Conservation (phyloP, 2,113 vertebrate genomes). For the Ornithorhynchus anatinus region DNA sequence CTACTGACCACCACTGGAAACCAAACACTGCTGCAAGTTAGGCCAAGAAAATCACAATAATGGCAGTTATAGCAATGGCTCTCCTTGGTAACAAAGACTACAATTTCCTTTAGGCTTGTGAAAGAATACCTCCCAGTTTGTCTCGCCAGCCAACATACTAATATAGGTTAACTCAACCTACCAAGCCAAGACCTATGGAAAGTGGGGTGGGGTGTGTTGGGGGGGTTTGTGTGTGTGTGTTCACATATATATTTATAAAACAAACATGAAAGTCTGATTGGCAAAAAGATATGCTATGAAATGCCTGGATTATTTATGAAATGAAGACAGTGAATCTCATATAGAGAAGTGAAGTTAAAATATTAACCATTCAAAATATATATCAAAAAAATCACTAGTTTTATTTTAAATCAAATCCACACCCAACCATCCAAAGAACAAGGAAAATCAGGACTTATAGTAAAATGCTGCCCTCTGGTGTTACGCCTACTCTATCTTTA, state of each 20-base stretch:
- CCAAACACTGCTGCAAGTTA: not conserved
- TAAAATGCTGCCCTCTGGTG: conserved; percentile 92
- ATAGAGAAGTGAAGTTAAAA: not conserved
- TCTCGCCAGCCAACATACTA: not conserved
- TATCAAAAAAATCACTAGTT: not conserved
- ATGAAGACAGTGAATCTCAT: not conserved
- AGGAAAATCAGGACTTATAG: conserved; percentile 61
- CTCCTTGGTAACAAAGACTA: not conserved
- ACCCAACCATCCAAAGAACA: not conserved
- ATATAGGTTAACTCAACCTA: too few relatives aligned
- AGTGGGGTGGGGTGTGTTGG: too few relatives aligned
- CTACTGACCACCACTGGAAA: not conserved
- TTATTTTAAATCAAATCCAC: conserved; percentile 2
- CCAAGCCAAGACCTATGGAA: too few relatives aligned
- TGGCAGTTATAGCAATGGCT: not conserved
- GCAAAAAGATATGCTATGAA: too few relatives aligned
- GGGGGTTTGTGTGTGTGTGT: too few relatives aligned
- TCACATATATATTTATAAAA: too few relatives aligned
- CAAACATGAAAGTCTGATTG: not conserved
- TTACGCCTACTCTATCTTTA: conserved; percentile 19
- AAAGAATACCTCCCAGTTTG: not conserved
- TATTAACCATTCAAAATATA: not conserved
- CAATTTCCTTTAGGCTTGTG: not conserved
- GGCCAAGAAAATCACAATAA: accelerated
- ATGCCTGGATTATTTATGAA: conserved; percentile 10